Evolutionary conservation across 2,888 invertebrate genomes (phyloP).

Genomic region (Rhagophthalmus giganteus): DNA sequence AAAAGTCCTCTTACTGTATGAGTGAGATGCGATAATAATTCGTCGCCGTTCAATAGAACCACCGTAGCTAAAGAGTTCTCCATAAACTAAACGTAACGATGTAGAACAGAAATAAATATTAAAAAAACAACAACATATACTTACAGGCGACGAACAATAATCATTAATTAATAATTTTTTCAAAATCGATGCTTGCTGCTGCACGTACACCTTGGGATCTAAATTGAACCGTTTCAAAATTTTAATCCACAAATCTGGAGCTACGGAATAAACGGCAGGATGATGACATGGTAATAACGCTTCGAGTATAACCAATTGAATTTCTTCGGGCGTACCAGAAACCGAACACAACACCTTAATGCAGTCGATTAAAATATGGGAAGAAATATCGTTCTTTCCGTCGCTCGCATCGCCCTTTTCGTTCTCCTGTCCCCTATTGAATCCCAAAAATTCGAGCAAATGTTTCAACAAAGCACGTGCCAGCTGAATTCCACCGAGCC

Average conservation of each 20-base stretch:
- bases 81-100: slow-evolving; percentile 54
- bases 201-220: slow-evolving; percentile 64
- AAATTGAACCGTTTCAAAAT: slow-evolving; percentile 63
- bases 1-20: slow-evolving; percentile 64
- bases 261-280: slow-evolving; percentile 64
- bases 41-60: slow-evolving; percentile 65
- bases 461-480: slow-evolving; percentile 68
- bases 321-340: slow-evolving; percentile 55
- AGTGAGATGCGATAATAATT: slow-evolving; percentile 68
- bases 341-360: slow-evolving; percentile 54
- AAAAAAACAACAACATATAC: slow-evolving; percentile 22
- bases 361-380: slow-evolving; percentile 53
- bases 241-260: slow-evolving; percentile 70
- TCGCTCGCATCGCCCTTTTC: no score
- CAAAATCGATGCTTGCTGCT: slow-evolving; percentile 61
- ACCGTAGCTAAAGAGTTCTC: slow-evolving; percentile 76
- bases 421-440: slow-evolving; percentile 60
- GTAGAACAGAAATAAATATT: slow-evolving; percentile 22
- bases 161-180: slow-evolving; percentile 66
- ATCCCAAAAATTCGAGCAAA: slow-evolving; percentile 67
- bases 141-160: slow-evolving; percentile 45
- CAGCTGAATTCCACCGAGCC: slow-evolving; percentile 63
- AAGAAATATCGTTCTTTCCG: slow-evolving; percentile 53
- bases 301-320: slow-evolving; percentile 65
- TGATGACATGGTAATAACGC: slow-evolving; percentile 76